A percentile compares a stretch with the other conserved stretches of the same genome.
Evolutionary conservation across 2,797 vertebrate species (phyloP).

Genomic region (Squalus acanthias): DNA sequence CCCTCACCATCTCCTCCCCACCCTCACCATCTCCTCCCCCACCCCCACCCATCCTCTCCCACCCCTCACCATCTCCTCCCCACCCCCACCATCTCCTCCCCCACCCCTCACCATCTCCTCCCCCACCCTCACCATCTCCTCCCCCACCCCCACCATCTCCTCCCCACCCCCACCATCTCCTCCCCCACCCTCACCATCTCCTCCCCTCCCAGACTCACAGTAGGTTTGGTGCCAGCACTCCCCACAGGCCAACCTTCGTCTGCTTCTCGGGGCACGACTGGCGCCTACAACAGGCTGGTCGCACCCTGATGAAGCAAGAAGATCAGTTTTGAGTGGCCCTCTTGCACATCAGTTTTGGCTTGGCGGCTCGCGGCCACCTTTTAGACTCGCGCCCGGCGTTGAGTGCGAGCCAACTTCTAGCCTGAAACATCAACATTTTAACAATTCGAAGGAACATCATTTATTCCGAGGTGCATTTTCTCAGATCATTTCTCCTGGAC

Average conservation of each 20-base stretch:
- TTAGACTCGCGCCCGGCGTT: not conserved
- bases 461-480: not conserved
- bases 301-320: not conserved
- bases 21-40: too few relatives aligned
- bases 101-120: too few relatives aligned
- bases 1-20: too few relatives aligned
- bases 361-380: not conserved
- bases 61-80: too few relatives aligned
- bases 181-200: too few relatives aligned
- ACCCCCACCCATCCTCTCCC: too few relatives aligned
- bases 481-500: not conserved
- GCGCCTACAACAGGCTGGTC: not conserved
- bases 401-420: too few relatives aligned
- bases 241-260: not conserved
- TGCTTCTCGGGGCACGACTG: not conserved
- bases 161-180: too few relatives aligned
- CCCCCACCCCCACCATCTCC: too few relatives aligned
- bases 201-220: too few relatives aligned
- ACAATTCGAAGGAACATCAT: not conserved
- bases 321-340: not conserved
- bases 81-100: too few relatives aligned
- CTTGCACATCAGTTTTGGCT: not conserved
- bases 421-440: not conserved
- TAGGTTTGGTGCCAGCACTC: not conserved
- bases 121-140: too few relatives aligned